Conservation (phyloP, 2,888 invertebrate species). For the Volucella inflata region DNA sequence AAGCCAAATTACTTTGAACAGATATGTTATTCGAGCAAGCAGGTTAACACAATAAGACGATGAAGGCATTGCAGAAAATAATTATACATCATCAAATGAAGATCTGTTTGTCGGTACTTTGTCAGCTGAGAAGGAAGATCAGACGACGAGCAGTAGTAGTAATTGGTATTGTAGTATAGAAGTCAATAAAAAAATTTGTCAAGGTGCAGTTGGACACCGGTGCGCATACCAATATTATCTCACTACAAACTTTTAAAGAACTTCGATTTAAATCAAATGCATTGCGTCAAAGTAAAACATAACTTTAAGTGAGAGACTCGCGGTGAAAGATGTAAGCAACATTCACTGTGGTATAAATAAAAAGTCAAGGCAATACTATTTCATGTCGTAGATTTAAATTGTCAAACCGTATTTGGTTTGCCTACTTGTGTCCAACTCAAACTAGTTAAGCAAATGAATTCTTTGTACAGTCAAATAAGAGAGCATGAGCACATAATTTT, state of each 20-base stretch:
- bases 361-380: slow-evolving; percentile 31
- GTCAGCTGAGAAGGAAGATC: slow-evolving; percentile 6
- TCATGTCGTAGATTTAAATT: slow-evolving; percentile 38
- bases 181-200: slow-evolving; percentile 32
- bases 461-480: slow-evolving; percentile 12
- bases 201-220: slow-evolving; percentile 45
- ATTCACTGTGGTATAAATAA: too few species aligned
- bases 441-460: slow-evolving; percentile 36
- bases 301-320: slow-evolving; percentile 39
- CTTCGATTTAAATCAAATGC: slow-evolving; percentile 30
- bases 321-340: too few species aligned
- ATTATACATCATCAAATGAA: slow-evolving; percentile 45
- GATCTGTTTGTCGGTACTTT: slow-evolving; percentile 35
- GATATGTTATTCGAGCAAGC: too few species aligned
- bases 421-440: slow-evolving; percentile 38
- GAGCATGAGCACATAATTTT: slow-evolving; percentile 23
- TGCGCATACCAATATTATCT: slow-evolving; percentile 34
- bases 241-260: slow-evolving; percentile 27
- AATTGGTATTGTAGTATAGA: slow-evolving; percentile 43
- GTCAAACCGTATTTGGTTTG: slow-evolving; percentile 43
- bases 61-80: slow-evolving; percentile 1
- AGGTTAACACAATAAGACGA: slow-evolving; percentile 19
- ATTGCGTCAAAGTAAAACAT: too few species aligned
- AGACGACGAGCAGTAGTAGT: slow-evolving; percentile 12
- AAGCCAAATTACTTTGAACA: too few species aligned